Evolutionary conservation across 2,113 vertebrate species (phyloP).

Genomic region (Dipodomys spectabilis): DNA sequence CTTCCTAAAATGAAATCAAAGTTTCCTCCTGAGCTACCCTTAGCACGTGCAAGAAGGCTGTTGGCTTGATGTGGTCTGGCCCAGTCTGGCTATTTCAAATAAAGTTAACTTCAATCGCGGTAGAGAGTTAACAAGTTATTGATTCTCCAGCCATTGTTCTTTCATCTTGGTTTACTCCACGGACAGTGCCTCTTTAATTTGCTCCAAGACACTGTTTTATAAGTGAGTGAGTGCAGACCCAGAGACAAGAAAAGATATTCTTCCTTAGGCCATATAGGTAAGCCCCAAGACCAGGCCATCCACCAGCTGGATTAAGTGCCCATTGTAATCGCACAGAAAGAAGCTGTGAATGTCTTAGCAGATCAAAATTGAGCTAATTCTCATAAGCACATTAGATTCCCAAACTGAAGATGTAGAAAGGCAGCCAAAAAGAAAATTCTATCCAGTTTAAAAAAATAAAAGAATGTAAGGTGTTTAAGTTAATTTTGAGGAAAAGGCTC

Average conservation of each 20-base stretch:
- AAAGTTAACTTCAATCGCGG: constrained; percentile 73
- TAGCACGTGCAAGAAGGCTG: neutral
- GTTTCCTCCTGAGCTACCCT: constrained; percentile 7
- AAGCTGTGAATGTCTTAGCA: neutral
- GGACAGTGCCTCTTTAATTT: constrained; percentile 62
- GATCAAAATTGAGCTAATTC: neutral
- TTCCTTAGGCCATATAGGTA: constrained; percentile 9
- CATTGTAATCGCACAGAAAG: neutral
- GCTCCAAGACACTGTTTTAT: constrained; percentile 65
- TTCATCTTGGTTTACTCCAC: constrained; percentile 71
- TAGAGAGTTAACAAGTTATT: constrained; percentile 51
- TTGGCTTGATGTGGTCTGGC: constrained; percentile 71
- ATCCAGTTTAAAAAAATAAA: neutral
- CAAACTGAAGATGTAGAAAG: neutral
- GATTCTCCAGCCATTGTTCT: constrained; percentile 62
- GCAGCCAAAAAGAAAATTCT: neutral
- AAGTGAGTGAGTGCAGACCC: constrained; percentile 44
- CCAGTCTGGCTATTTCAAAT: constrained; percentile 56
- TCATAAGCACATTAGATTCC: neutral
- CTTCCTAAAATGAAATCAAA: constrained; percentile 63
- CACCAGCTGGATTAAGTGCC: neutral
- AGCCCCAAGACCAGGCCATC: neutral
- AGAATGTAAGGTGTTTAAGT: neutral
- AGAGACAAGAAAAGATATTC: constrained; percentile 34
- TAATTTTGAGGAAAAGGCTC: neutral